A percentile compares a stretch with the other conserved stretches of the same genome.
Evolutionary conservation across 2,888 invertebrate genomes (phyloP).

Genomic region (Xestia c-nigrum): DNA sequence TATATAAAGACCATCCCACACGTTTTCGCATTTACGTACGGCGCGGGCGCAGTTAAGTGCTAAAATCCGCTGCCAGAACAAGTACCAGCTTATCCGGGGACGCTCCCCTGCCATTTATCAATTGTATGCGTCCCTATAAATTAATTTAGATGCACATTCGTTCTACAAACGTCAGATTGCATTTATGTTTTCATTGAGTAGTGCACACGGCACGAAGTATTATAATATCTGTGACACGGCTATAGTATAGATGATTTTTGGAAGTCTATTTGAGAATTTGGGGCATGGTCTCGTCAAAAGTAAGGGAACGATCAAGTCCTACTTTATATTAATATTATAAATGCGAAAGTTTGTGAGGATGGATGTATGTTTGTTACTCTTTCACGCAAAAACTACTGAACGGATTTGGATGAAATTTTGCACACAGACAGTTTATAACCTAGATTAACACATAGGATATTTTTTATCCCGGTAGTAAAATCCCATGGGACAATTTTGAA

Average conservation of each 20-base stretch:
- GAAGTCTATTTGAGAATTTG: neutral
- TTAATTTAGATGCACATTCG: constrained; percentile 54
- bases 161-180: constrained; percentile 21
- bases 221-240: too few species aligned
- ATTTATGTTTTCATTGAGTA: constrained; percentile 11
- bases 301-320: neutral
- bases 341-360: too few species aligned
- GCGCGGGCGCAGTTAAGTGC: constrained; percentile 41
- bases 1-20: neutral
- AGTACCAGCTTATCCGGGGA: constrained; percentile 50
- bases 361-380: too few species aligned
- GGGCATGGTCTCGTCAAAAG: neutral
- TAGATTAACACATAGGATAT: too few species aligned
- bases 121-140: constrained; percentile 57
- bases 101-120: constrained; percentile 55
- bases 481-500: too few species aligned
- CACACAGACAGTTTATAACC: too few species aligned
- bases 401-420: too few species aligned
- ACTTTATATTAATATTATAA: too few species aligned
- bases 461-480: too few species aligned
- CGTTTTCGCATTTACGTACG: constrained; percentile 23
- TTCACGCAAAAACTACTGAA: too few species aligned
- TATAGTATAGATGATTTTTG: neutral
- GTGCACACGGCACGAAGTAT: too few species aligned
- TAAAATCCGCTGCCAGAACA: constrained; percentile 36